Evolutionary conservation across 2,888 invertebrate species (phyloP).

Genomic region (Ennomos erosarius): DNA sequence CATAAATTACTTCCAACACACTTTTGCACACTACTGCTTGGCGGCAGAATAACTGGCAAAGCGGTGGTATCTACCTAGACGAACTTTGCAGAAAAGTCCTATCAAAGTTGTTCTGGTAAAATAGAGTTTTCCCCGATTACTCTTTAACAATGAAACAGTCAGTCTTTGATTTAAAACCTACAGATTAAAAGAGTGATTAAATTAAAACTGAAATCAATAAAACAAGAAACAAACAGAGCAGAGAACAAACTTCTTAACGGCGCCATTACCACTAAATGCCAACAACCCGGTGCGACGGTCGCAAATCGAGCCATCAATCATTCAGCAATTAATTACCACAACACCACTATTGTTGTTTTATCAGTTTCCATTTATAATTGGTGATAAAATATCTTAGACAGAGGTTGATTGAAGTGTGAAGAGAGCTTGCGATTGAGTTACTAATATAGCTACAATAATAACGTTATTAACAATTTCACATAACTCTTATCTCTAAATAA

Average conservation of each 20-base stretch:
- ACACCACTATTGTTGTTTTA: constrained; percentile 51
- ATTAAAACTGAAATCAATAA: no score
- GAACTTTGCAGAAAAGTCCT: no score
- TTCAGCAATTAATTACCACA: constrained; percentile 55
- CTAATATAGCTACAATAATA: constrained; percentile 8
- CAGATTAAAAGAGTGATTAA: no score
- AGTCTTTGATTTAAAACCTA: no score
- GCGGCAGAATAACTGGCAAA: no score
- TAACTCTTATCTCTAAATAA: no score
- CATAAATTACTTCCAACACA: no score
- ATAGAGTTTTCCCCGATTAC: no score
- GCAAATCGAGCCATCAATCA: constrained; percentile 49
- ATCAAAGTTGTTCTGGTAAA: no score
- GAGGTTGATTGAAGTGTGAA: constrained; percentile 44
- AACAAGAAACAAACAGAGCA: neutral
- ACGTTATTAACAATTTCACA: neutral
- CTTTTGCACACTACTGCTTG: no score
- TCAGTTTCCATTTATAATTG: constrained; percentile 42
- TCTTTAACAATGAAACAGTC: no score
- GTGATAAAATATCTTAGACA: constrained; percentile 41
- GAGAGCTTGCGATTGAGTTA: constrained; percentile 17
- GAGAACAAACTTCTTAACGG: constrained; percentile 15
- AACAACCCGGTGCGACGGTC: constrained; percentile 30
- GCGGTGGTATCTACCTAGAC: no score
- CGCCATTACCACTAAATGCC: constrained; percentile 33